Evolutionary conservation across 2,888 invertebrate species (phyloP).

Genomic region (Griposia aprilina): DNA sequence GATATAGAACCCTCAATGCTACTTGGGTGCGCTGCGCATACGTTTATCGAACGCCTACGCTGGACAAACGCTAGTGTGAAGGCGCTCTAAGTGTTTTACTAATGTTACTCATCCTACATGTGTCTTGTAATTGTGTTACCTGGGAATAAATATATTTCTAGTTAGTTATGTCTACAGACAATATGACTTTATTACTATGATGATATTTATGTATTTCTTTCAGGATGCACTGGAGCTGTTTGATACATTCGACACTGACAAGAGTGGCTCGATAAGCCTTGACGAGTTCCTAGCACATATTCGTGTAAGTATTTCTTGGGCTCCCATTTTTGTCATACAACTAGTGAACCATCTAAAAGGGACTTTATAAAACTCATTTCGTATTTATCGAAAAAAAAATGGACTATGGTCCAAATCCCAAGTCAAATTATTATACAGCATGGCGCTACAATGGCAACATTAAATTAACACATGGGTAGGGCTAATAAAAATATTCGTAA

Average conservation of each 20-base stretch:
- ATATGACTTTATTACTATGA: neutral
- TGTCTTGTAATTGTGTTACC: neutral
- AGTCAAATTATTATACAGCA: neutral
- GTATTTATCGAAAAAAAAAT: neutral
- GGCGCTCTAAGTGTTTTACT: too few species aligned
- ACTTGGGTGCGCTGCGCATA: too few species aligned
- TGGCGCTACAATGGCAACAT: too few species aligned
- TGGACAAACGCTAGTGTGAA: too few species aligned
- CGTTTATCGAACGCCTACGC: too few species aligned
- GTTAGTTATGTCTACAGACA: neutral
- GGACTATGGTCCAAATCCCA: neutral
- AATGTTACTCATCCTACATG: neutral
- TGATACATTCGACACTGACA: slow-evolving; percentile 94
- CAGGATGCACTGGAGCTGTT: slow-evolving; percentile 93
- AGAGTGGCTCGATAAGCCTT: slow-evolving; percentile 95
- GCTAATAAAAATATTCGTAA: too few species aligned
- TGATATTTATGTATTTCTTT: slow-evolving; percentile 54
- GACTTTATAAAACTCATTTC: neutral
- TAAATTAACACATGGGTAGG: neutral
- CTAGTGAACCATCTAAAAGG: neutral
- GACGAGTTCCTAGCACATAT: slow-evolving; percentile 96
- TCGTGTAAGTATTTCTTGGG: slow-evolving; percentile 91
- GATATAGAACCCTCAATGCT: too few species aligned
- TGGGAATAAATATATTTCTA: neutral
- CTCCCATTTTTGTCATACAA: neutral